Evolutionary conservation across 2,888 invertebrate species (phyloP), one percentile per base, ranked within the genome.

Genomic region (Camptogramma bilineatum): DNA sequence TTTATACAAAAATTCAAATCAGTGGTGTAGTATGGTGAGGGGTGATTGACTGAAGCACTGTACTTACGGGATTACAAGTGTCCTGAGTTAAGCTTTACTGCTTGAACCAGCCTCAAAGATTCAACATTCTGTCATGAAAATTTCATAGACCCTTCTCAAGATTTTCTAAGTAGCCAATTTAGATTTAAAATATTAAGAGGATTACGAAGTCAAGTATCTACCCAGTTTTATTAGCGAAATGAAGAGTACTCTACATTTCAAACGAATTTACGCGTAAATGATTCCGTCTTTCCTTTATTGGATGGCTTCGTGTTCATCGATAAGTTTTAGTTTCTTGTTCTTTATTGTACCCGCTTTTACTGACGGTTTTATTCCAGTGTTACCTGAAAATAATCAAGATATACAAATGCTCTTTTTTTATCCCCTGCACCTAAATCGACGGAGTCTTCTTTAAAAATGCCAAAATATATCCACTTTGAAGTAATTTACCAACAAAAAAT

Each of bases 111-210:
- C 57, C 54, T 57, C 52, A 54, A 57, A 61, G 63, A 61, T 51
- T 56, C 51, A 63, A 59, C 62, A 55, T 60, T 61, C 67, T 69
- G 66, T 69, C 63, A 66, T 66, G 66, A 68, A 64, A 69, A 67
- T 69, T 66, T 65, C 60, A 67, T 56, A 57, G 60, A 53, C 64
- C 64, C 65, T 70, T 62, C 59, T 66, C 57, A 64, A 65, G 57
- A 69, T 64, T 68, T 46, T 56, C 48, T 64, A 52, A 69, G 66
- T 53, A 70, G 67, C 68, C 67, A 69, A 73, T 73, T 69, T 69
- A 60, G 52, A 62, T 71, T 72, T 68, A 62, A 71, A 65, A 66
- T 62, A 64, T 59, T 62, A 62, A 64, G 57, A 61, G 65, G 51
- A 53, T 66, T 60, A 56, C 57, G 47, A 58, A 65, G 59, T 64